phyloP scores from a whole-genome alignment of 2,113 vertebrate genomes.

The Jacana jacana region DNA sequence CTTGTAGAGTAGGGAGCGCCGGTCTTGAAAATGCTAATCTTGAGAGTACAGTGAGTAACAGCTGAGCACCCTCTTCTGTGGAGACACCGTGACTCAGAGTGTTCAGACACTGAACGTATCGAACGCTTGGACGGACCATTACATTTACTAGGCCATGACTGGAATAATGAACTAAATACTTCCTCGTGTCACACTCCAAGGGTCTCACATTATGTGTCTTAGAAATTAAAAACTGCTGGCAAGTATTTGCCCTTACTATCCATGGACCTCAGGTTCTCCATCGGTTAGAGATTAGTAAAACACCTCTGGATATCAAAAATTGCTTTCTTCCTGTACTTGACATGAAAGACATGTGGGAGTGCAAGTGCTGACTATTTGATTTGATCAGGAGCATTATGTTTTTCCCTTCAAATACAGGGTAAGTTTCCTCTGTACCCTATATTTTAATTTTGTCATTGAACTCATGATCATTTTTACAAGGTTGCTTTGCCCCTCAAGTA shows the following conservation, averaged over 20 bases:
- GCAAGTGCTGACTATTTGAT: neutral
- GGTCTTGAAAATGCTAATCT: neutral
- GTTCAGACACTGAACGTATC: neutral
- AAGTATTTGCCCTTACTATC: neutral
- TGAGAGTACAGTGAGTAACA: neutral
- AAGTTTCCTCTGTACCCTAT: neutral
- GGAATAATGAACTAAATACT: neutral
- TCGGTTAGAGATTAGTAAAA: neutral
- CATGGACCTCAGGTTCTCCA: neutral
- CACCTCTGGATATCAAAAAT: neutral
- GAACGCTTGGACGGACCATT: neutral
- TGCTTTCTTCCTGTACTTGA: neutral
- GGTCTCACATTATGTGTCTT: neutral
- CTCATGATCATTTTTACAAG: neutral
- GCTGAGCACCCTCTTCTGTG: neutral
- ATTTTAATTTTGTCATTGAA: neutral
- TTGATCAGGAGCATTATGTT: neutral
- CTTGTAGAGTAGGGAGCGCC: neutral
- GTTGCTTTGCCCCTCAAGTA: neutral
- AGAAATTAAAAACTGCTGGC: neutral
- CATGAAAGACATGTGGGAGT: neutral
- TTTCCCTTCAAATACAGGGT: neutral
- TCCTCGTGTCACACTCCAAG: neutral
- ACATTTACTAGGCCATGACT: neutral
- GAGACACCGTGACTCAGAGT: neutral